Conservation (phyloP, 35 echinoderm and acorn worm species). For the Nesometra sesokonis region DNA sequence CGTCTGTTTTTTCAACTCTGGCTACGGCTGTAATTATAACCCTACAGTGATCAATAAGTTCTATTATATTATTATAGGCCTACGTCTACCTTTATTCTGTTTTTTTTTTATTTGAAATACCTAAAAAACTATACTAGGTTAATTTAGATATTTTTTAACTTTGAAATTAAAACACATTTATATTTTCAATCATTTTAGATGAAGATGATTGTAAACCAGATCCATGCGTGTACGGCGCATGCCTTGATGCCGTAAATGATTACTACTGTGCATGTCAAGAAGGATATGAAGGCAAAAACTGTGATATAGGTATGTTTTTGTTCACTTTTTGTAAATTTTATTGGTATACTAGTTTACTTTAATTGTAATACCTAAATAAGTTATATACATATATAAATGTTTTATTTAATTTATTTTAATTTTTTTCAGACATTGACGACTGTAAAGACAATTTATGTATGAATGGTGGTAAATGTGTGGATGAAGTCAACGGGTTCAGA, state of each 20-base stretch:
- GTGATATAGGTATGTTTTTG: background rate
- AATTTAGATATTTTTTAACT: no score
- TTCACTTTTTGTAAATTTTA: background rate
- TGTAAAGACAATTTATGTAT: slow-evolving; percentile 10
- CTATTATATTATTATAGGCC: no score
- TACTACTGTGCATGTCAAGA: background rate
- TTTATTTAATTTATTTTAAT: background rate
- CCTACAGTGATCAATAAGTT: no score
- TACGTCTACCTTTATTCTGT: no score
- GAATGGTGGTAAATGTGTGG: slow-evolving; percentile 36
- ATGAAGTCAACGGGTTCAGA: background rate
- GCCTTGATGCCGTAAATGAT: background rate
- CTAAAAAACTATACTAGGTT: no score
- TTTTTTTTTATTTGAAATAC: background rate
- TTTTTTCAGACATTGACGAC: background rate
- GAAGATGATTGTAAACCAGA: background rate
- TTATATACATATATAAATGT: background rate
- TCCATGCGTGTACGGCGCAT: background rate
- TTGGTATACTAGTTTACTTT: background rate
- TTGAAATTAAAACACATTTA: no score
- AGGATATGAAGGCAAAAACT: background rate
- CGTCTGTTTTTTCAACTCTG: no score
- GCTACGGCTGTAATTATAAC: no score
- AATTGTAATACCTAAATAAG: background rate
- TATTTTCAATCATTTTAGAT: background rate